Base-by-base conservation (phyloP, 1,140 invertebrate genomes). In the Phocides pigmalion region DNA sequence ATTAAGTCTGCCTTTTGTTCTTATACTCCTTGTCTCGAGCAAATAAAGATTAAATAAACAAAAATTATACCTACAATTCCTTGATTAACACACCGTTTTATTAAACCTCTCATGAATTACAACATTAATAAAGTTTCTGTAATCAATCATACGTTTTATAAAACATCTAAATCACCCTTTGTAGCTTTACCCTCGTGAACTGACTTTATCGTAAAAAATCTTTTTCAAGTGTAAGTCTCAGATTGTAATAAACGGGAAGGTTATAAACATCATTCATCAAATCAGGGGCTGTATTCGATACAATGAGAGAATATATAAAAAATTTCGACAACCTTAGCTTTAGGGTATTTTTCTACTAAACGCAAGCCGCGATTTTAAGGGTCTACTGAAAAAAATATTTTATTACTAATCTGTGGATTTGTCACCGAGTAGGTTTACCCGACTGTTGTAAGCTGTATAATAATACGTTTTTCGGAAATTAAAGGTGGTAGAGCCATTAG, bases 191-290 rank as follows among this genome's bases (percentile, higher is more conserved):
- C n/a, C 17, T 37, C 16, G 15, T 16, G 17, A 54, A 37, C 15
- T 53, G 32, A 53, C 35, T 53, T n/a, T 53, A 53, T 37, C 22
- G 15, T 15, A 37, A 17, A 16, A 4, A 51, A 53, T n/a, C 20
- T n/a, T 53, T 19, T 53, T 39, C 17, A 22, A 49, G 46, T 12
- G 19, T 39, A 11, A 17, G 25, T 51, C 12, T 41, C 4, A 41
- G 15, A 51, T 51, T 51, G 28, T 51, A 32, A 51, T 51, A 35
- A 28, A 28, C 25, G 25, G 22, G 15, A 35, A 51, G 28, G 28
- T 53, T 37, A 53, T 53, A 53, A 39, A 16, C 28, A 53, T 37
- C 50, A 53, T 53, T 54, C 35, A 54, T 41, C 32, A 39, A 20
- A 20, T 54, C 17, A 51, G 16, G 50, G 25, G 35, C 12, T 46